phyloP scores from a whole-genome alignment of 2,888 invertebrate genomes.

The Cheilosia impressa region DNA sequence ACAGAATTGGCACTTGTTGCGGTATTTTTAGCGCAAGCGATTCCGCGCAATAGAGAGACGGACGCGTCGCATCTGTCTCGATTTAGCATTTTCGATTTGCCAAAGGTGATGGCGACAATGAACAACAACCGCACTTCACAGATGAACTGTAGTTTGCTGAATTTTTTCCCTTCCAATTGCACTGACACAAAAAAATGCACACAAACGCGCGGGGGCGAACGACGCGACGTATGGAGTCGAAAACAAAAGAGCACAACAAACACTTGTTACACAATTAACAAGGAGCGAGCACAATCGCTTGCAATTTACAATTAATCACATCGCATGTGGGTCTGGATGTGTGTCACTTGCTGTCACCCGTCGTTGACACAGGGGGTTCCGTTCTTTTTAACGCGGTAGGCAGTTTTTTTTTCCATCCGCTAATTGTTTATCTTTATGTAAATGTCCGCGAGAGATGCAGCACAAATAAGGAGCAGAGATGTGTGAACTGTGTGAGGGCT shows the following conservation, averaged over 20 bases:
- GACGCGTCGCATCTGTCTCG: slow-evolving; percentile 27
- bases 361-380: not conserved
- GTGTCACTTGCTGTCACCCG: slow-evolving; percentile 24
- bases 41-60: slow-evolving; percentile 12
- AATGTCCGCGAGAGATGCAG: not conserved
- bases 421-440: slow-evolving; percentile 14
- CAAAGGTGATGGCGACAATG: slow-evolving; percentile 58
- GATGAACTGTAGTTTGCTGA: not conserved
- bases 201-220: not conserved
- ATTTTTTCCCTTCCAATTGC: slow-evolving; percentile 14
- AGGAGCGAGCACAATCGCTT: slow-evolving; percentile 30
- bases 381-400: too few relatives aligned
- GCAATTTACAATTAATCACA: slow-evolving; percentile 49
- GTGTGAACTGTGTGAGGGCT: slow-evolving; percentile 22
- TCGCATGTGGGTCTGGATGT: slow-evolving; percentile 14
- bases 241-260: slow-evolving; percentile 41
- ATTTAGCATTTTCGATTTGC: slow-evolving; percentile 40
- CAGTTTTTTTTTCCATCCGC: too few relatives aligned
- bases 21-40: slow-evolving; percentile 65
- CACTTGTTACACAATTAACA: slow-evolving; percentile 72
- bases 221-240: not conserved
- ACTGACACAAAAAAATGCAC: not conserved
- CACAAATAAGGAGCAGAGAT: not conserved
- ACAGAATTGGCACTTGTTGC: slow-evolving; percentile 42
- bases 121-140: slow-evolving; percentile 42